Evolutionary conservation across 2,888 invertebrate genomes (phyloP).

Genomic region (Drosophila basisetae): DNA sequence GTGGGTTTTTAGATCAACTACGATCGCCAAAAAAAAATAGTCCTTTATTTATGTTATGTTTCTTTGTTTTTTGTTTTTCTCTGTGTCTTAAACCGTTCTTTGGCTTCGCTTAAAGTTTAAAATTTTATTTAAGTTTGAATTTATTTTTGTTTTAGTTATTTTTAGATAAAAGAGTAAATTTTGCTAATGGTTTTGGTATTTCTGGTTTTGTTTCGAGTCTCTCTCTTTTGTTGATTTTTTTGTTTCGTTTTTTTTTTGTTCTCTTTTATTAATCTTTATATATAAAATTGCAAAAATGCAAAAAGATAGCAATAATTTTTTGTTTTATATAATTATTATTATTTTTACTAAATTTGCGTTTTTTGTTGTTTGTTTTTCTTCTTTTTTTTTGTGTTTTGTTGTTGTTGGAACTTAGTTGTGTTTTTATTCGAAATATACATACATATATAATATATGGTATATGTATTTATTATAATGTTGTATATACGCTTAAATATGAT

Average conservation of each 20-base stretch:
- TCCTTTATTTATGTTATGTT: conserved; percentile 54
- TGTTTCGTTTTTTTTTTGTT: conserved; percentile 41
- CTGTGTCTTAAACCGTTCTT: conserved; percentile 57
- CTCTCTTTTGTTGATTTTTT: conserved; percentile 49
- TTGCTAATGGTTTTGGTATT: conserved; percentile 79
- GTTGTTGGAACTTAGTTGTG: conserved; percentile 84
- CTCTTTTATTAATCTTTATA: conserved; percentile 53
- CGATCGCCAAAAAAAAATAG: conserved; percentile 79
- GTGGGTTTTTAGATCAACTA: conserved; percentile 80
- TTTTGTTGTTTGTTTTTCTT: conserved; percentile 57
- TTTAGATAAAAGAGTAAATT: conserved; percentile 85
- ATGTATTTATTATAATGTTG: conserved; percentile 67
- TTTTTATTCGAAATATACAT: conserved; percentile 56
- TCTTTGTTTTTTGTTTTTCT: conserved; percentile 11
- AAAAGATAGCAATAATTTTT: conserved; percentile 84
- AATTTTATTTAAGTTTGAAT: conserved; percentile 75
- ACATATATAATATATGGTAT: conserved; percentile 65
- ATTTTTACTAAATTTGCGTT: conserved; percentile 75
- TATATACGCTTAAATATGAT: conserved; percentile 81
- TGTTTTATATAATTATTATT: conserved; percentile 58
- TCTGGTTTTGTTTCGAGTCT: conserved; percentile 46
- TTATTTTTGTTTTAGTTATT: conserved; percentile 55
- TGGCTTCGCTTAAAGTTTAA: conserved; percentile 77
- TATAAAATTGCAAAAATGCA: conserved; percentile 86
- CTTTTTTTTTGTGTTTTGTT: conserved; percentile 55